Conservation (phyloP, 2,113 vertebrate genomes). For the Labrus mixtus region DNA sequence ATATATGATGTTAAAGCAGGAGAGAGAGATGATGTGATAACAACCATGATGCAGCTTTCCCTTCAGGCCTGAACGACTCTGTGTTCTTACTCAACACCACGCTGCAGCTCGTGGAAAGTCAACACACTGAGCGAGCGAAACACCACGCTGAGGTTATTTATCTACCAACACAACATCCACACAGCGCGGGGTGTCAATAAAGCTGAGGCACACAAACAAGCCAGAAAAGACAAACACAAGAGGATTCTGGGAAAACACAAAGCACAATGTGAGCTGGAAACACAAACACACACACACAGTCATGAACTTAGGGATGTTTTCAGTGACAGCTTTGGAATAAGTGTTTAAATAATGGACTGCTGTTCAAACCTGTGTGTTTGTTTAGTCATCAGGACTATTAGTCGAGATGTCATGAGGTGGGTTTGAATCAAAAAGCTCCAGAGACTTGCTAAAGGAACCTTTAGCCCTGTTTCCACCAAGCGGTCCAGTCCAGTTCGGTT, state of each 20-base stretch:
- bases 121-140: neutral
- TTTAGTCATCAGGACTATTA: too few species aligned
- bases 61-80: neutral
- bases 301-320: too few species aligned
- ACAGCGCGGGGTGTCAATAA: slow-evolving; percentile 8
- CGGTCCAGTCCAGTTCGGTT: too few species aligned
- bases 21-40: neutral
- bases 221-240: neutral
- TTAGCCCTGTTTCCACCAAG: too few species aligned
- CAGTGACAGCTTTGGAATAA: neutral
- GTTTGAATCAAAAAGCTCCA: too few species aligned
- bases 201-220: neutral
- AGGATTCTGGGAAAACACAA: neutral
- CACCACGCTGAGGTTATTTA: slow-evolving; percentile 3
- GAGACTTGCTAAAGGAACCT: too few species aligned
- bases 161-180: neutral
- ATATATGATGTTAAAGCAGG: neutral
- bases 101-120: neutral
- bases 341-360: too few species aligned
- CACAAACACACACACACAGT: neutral
- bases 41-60: slow-evolving; percentile 35
- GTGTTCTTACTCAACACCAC: slow-evolving; percentile 13
- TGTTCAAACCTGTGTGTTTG: too few species aligned
- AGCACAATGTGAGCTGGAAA: neutral
- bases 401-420: too few species aligned